These are phyloP conservation scores for Tipula confusa DNA, from an alignment of 2,888 invertebrate genomes.

Conservation along the genomic window DNA sequence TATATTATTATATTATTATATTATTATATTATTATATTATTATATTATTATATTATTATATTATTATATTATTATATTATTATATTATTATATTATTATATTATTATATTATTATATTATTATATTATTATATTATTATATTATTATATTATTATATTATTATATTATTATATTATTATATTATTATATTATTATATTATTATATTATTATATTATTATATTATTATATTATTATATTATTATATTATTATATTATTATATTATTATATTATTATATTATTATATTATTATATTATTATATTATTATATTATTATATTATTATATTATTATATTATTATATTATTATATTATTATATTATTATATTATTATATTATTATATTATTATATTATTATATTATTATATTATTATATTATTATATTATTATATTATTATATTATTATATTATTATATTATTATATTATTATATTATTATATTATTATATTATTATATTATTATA, in stretches of 20 bases:
- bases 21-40: not conserved
- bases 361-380: not conserved
- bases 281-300: not conserved
- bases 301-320: not conserved
- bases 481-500: no score
- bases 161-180: not conserved
- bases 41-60: not conserved
- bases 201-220: not conserved
- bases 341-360: not conserved
- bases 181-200: not conserved
- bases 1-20: not conserved
- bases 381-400: not conserved
- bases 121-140: not conserved
- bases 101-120: not conserved
- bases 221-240: not conserved
- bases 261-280: not conserved
- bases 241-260: not conserved
- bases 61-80: not conserved
- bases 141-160: not conserved
- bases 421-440: no score
- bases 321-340: not conserved
- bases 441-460: no score
- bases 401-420: not conserved
- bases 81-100: not conserved
- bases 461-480: no score